Conservation (phyloP, 2,888 invertebrate species). For the Parelbella ahira region DNA sequence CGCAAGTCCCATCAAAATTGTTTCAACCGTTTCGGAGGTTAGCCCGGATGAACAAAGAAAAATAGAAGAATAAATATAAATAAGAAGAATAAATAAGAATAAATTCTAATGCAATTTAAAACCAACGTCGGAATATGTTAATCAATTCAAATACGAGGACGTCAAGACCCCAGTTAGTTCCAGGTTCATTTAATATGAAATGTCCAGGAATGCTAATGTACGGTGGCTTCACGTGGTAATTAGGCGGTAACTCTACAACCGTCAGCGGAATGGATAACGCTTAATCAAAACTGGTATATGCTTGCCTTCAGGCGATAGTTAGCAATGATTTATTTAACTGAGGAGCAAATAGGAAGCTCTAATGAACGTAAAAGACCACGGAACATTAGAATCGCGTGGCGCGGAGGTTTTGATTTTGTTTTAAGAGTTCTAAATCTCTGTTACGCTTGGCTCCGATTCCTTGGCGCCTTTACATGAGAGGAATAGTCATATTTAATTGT, state of each 20-base stretch:
- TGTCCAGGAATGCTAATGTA: slow-evolving; percentile 27
- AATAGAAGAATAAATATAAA: too few relatives aligned
- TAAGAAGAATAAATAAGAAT: too few relatives aligned
- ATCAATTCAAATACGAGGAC: slow-evolving; percentile 17
- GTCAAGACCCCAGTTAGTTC: slow-evolving; percentile 18
- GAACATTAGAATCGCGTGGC: slow-evolving; percentile 14
- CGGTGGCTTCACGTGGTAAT: slow-evolving; percentile 9
- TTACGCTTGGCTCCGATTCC: not conserved
- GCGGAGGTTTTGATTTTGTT: slow-evolving; percentile 15
- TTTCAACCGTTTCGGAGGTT: too few relatives aligned
- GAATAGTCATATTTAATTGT: too few relatives aligned
- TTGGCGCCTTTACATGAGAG: too few relatives aligned
- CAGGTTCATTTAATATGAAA: slow-evolving; percentile 24
- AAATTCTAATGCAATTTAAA: too few relatives aligned
- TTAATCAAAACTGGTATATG: slow-evolving; percentile 30
- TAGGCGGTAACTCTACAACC: slow-evolving; percentile 14
- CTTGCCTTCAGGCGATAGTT: slow-evolving; percentile 21
- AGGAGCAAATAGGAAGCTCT: slow-evolving; percentile 19
- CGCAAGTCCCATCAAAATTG: too few relatives aligned
- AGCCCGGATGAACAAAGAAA: too few relatives aligned
- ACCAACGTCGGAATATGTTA: not conserved
- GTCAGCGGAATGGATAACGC: slow-evolving; percentile 24
- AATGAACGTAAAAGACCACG: slow-evolving; percentile 18
- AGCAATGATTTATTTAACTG: slow-evolving; percentile 22
- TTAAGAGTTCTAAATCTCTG: not conserved